Conservation (phyloP, 2,888 invertebrate genomes). For the Rhingia campestris region DNA sequence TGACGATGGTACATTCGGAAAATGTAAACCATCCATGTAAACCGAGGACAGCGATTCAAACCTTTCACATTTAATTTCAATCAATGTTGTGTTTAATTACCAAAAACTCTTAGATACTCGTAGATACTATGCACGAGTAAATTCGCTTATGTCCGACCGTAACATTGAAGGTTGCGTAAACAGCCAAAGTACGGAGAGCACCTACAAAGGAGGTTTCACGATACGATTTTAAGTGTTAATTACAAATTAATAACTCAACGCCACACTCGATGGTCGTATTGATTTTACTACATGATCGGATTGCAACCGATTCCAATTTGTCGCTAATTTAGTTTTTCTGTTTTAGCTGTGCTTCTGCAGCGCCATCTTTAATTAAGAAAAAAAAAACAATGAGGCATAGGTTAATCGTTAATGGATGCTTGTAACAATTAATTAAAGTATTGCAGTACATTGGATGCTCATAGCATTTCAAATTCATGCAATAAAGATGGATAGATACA, state of each 20-base stretch:
- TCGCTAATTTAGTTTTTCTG: background rate
- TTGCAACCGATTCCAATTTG: conserved; percentile 7
- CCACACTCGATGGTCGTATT: background rate
- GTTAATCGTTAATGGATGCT: background rate
- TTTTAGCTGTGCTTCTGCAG: too few species aligned
- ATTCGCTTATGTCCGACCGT: background rate
- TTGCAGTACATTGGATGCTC: too few species aligned
- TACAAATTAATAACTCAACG: background rate
- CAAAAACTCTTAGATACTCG: background rate
- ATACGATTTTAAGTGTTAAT: background rate
- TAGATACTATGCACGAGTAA: background rate
- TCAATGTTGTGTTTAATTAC: background rate
- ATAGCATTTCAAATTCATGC: too few species aligned
- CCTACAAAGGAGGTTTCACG: background rate
- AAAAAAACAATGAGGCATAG: background rate
- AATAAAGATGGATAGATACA: too few species aligned
- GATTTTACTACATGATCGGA: background rate
- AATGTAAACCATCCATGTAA: background rate
- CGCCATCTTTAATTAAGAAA: background rate
- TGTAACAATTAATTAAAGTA: too few species aligned
- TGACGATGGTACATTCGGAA: background rate
- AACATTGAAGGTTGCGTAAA: conserved; percentile 4
- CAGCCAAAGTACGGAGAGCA: background rate
- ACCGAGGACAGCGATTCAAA: background rate
- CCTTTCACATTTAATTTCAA: conserved; percentile 9